These are phyloP conservation scores for Apodemus agrarius DNA, from an alignment of 2,797 vertebrate genomes.

Conservation along the genomic window DNA sequence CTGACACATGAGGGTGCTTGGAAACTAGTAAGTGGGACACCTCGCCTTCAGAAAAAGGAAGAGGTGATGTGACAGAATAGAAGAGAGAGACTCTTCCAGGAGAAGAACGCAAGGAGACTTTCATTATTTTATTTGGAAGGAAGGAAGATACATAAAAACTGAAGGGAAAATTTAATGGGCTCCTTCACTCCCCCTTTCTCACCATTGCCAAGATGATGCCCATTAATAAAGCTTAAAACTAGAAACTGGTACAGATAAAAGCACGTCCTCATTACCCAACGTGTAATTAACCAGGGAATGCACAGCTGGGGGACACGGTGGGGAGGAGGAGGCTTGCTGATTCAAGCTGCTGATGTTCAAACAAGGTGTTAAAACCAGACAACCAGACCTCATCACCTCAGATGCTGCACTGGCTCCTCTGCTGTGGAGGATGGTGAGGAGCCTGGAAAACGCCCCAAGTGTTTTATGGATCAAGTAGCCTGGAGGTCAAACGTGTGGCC, in stretches of 20 bases:
- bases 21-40: neutral
- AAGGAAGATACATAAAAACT: conserved; percentile 69
- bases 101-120: conserved; percentile 59
- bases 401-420: neutral
- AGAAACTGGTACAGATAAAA: conserved; percentile 81
- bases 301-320: conserved; percentile 57
- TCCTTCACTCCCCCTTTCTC: conserved; percentile 67
- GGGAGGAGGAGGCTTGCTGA: conserved; percentile 69
- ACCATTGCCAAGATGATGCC: conserved; percentile 75
- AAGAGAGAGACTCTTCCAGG: conserved; percentile 29
- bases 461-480: neutral
- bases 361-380: conserved; percentile 67
- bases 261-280: conserved; percentile 72
- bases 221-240: conserved; percentile 81
- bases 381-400: neutral
- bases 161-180: conserved; percentile 69
- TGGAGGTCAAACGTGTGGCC: neutral
- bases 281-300: conserved; percentile 68
- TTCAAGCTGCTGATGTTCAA: conserved; percentile 74
- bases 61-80: neutral
- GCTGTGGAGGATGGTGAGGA: neutral
- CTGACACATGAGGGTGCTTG: neutral
- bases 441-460: neutral
- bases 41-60: conserved; percentile 4
- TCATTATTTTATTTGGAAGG: conserved; percentile 71